Evolutionary conservation across 2,797 vertebrate species (phyloP), one percentile per base, ranked within the genome.

Genomic region (Acrocephalus scirpaceus): DNA sequence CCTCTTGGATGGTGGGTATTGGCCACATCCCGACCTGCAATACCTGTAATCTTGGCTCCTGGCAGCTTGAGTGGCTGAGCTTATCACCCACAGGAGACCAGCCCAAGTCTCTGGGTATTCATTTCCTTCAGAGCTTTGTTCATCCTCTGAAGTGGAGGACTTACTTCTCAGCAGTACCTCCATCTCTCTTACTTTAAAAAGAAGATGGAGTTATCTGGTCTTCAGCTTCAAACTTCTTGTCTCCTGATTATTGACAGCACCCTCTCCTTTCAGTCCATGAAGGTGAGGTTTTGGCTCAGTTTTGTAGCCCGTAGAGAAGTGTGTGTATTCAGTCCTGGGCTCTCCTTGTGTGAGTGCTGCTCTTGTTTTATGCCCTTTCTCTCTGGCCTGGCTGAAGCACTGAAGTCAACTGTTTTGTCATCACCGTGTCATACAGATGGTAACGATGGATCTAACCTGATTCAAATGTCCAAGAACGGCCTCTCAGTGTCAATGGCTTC

Each of bases 401-500:
- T 98, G 96, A 98, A 98, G 93, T 93, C 66, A 64, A 65, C 75
- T 97, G 97, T 99, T 98, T 99, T 98, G 91, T 98, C 98, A 98
- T 98, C 98, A 94, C 97, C 97, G 0, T 97, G 82, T 98, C 94
- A 98, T 98, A 97, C 98, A 99, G 99, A 99, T 99, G 99, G 98
- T 98, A 99, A 98, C 97, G 98, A 99, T 98, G 98, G 98, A 96
- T 98, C 98, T 98, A 98, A 99, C 98, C 98, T 99, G 98, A 98
- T 99, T 98, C 98, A 98, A 98, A 98, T 98, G 98, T 99, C 98
- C 98, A 98, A 98, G 98, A 98, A 93, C 21, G 99, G 99, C 97
- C 98, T 99, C 92, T 99, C 99, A 96, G 97, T 99, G 98, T 99
- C 99, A 95, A 98, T 99, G 98, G 99, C 99, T 98, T 99, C 98